Evolutionary conservation across 1,140 invertebrate species (phyloP).

Genomic region (Drosophila nebulosa): DNA sequence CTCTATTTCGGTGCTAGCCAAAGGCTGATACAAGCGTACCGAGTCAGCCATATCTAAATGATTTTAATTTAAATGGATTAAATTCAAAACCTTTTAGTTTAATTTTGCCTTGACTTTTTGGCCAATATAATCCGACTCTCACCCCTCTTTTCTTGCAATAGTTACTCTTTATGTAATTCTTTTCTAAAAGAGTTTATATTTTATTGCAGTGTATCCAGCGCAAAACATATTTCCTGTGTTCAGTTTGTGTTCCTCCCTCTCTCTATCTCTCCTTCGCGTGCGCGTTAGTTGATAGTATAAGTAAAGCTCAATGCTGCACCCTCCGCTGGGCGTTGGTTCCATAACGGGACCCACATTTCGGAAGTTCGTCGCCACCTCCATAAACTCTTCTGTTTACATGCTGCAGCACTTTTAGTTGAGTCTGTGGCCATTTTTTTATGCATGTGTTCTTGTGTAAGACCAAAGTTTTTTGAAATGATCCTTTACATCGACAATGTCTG

Average conservation of each 20-base stretch:
- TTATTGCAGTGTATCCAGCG: slow-evolving; percentile 23
- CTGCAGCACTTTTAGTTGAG: slow-evolving; percentile 41
- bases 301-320: slow-evolving; percentile 18
- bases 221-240: slow-evolving; percentile 54
- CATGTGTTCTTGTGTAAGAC: slow-evolving; percentile 26
- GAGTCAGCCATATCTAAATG: too few species aligned
- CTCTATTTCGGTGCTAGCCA: too few species aligned
- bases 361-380: slow-evolving; percentile 33
- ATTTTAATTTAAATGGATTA: too few species aligned
- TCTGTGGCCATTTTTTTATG: slow-evolving; percentile 54
- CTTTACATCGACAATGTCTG: slow-evolving; percentile 32
- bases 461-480: slow-evolving; percentile 45
- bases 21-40: too few species aligned
- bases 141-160: slow-evolving; percentile 17
- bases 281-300: slow-evolving; percentile 15
- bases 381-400: neutral
- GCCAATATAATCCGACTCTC: slow-evolving; percentile 13
- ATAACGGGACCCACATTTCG: slow-evolving; percentile 6
- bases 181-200: slow-evolving; percentile 21
- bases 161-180: slow-evolving; percentile 35
- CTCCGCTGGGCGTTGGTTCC: slow-evolving; percentile 3
- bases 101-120: slow-evolving; percentile 13
- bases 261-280: too few species aligned
- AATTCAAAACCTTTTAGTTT: slow-evolving; percentile 19
- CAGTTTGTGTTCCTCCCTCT: slow-evolving; percentile 6